A percentile compares a stretch with the other conserved stretches of the same genome.
These are phyloP conservation scores for Ctenodactylus gundi DNA, from an alignment of 2,113 vertebrate genomes.

Conservation along the genomic window DNA sequence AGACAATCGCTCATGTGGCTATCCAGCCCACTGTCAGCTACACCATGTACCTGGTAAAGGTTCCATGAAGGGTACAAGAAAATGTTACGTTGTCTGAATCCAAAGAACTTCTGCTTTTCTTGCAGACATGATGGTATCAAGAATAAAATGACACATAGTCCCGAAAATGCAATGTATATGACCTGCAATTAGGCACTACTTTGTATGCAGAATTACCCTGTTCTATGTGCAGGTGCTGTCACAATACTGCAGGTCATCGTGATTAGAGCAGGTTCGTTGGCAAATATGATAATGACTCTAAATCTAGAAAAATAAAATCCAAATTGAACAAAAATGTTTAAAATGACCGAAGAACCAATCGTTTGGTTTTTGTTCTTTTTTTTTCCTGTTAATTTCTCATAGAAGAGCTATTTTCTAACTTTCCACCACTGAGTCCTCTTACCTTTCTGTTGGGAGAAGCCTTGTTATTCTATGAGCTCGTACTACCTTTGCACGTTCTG, in stretches of 20 bases:
- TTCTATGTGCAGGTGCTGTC: background rate
- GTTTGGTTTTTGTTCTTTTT: background rate
- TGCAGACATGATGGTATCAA: background rate
- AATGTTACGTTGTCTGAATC: background rate
- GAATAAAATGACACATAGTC: background rate
- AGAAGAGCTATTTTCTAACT: background rate
- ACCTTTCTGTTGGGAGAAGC: background rate
- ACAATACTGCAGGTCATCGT: background rate
- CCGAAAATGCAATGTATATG: too few species aligned
- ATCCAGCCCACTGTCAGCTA: too few species aligned
- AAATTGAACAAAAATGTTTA: background rate
- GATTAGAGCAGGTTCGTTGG: background rate
- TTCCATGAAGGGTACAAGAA: background rate
- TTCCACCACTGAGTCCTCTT: background rate
- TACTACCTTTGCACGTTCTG: background rate
- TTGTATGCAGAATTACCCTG: background rate
- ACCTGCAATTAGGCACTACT: too few species aligned
- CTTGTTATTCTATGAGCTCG: background rate
- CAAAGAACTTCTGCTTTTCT: background rate
- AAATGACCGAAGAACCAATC: background rate
- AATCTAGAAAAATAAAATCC: background rate
- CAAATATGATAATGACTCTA: background rate
- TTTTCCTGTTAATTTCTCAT: background rate
- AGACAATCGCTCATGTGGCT: background rate
- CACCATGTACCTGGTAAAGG: rapidly evolving